Conservation (phyloP, 2,113 vertebrate species). For the Zapornia atra region DNA sequence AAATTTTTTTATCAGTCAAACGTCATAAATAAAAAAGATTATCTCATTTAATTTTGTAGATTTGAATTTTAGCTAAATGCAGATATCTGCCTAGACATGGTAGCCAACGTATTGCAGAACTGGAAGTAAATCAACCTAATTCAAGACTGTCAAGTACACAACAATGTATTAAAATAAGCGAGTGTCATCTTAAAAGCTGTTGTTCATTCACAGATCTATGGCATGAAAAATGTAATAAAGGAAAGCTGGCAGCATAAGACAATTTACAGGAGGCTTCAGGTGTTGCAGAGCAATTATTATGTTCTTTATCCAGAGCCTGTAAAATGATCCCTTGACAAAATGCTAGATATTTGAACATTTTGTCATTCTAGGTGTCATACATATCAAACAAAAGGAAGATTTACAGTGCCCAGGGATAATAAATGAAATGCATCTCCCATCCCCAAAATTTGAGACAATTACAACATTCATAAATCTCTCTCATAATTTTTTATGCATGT, state of each 20-base stretch:
- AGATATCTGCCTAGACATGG: background rate
- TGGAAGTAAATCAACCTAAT: conserved; percentile 1
- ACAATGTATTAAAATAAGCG: background rate
- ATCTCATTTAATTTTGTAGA: background rate
- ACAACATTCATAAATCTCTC: background rate
- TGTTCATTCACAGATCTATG: background rate
- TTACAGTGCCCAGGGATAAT: background rate
- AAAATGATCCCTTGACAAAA: conserved; percentile 35
- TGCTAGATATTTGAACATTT: background rate
- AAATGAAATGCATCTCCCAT: background rate
- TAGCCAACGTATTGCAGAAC: background rate
- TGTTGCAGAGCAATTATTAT: conserved; percentile 13
- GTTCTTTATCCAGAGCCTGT: background rate
- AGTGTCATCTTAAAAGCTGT: background rate
- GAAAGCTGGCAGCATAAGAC: background rate
- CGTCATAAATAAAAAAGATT: background rate
- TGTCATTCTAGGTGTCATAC: background rate
- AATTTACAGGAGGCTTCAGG: conserved; percentile 29
- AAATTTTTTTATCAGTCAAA: background rate
- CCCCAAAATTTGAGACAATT: background rate
- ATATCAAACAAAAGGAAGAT: conserved; percentile 9
- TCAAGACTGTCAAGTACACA: background rate
- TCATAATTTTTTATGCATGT: background rate
- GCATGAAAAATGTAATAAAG: conserved; percentile 1
- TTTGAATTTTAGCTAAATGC: background rate